Evolutionary conservation across 2,888 invertebrate genomes (phyloP), one percentile per base, ranked within the genome.

Genomic region (Parascotia fuliginaria): DNA sequence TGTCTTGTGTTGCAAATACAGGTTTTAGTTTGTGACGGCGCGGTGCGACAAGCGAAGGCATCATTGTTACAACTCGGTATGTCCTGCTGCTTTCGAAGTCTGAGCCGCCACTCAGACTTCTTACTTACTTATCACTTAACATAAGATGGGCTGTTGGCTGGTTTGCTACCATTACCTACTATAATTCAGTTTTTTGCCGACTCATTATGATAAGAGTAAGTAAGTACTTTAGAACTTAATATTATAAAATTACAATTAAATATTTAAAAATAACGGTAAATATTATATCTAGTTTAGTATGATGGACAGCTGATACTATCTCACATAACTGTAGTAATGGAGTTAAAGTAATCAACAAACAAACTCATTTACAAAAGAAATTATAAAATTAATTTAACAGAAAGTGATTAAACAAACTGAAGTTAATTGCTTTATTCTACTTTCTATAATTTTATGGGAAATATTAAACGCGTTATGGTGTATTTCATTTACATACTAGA

Each of bases 401-500:
- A 13, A 29, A 48, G 54, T 59, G 44, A 61, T 65, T 59, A 61
- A 60, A 55, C 43, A 40, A 57, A 66, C 64, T 58, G 58, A 61
- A 55, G 50, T 55, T 56, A 65, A 62, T 67, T 55, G 47, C 54
- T 59, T 62, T 55, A 54, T 62, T 64, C 56, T 57, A 27, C 55
- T 59, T 49, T 53, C 37, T 34, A 53, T 41, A 51, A 49, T 62
- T 66, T 58, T 65, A 65, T 65, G 62, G 49, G 55, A 48, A 55
- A 54, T 36, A 53, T 65, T 65, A 43, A 55, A 56, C 49, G 24
- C 41, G 41, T 50, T 61, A 45, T 37, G 41, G 53, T 52, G 57
- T 55, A 55, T 55, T 55, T 33, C 50, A 55, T 42, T 47, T 45
- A 41, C 39, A 22, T 52, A 37, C 29, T 46, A 15, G 40, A 48